Evolutionary conservation across 2,113 vertebrate genomes (phyloP).

Genomic region (Platichthys stellatus): DNA sequence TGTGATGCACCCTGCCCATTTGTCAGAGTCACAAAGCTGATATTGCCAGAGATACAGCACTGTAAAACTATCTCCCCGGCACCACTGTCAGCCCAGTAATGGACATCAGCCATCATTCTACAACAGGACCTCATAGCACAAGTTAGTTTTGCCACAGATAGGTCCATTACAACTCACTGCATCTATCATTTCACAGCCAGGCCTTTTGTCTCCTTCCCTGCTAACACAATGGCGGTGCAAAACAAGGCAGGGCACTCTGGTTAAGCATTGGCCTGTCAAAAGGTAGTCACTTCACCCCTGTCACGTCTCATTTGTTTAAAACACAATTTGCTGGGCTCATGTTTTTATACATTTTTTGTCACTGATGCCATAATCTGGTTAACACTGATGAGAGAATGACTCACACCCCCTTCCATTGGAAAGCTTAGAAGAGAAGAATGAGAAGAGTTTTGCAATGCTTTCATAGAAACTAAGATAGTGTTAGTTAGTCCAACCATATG

Average conservation of each 20-base stretch:
- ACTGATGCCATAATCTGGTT: constrained; percentile 12
- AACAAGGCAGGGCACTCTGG: not conserved
- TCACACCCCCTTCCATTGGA: not conserved
- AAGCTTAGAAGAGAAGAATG: not conserved
- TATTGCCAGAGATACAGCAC: constrained; percentile 12
- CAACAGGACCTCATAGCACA: constrained; percentile 31
- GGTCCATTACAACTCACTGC: constrained; percentile 57
- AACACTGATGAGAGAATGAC: constrained; percentile 7
- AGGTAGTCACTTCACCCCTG: constrained; percentile 10
- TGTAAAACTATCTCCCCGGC: constrained; percentile 29
- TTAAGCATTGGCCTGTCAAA: too few relatives aligned
- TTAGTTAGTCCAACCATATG: too few relatives aligned
- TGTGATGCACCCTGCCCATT: constrained; percentile 1
- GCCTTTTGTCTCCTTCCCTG: constrained; percentile 23
- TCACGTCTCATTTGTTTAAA: constrained; percentile 27
- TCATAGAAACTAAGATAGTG: too few relatives aligned
- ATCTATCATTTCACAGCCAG: constrained; percentile 45
- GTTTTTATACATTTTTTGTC: not conserved
- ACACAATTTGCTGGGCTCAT: constrained; percentile 3
- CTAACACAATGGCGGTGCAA: constrained; percentile 12
- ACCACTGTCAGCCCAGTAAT: constrained; percentile 38
- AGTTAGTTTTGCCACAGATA: constrained; percentile 44
- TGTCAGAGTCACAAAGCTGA: constrained; percentile 37
- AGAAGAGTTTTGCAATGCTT: not conserved
- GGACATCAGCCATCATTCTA: constrained; percentile 47